A percentile compares a stretch with the other conserved stretches of the same genome.
These are phyloP conservation scores for Puntigrus tetrazona DNA, from an alignment of 2,113 vertebrate genomes.

Conservation along the genomic window DNA sequence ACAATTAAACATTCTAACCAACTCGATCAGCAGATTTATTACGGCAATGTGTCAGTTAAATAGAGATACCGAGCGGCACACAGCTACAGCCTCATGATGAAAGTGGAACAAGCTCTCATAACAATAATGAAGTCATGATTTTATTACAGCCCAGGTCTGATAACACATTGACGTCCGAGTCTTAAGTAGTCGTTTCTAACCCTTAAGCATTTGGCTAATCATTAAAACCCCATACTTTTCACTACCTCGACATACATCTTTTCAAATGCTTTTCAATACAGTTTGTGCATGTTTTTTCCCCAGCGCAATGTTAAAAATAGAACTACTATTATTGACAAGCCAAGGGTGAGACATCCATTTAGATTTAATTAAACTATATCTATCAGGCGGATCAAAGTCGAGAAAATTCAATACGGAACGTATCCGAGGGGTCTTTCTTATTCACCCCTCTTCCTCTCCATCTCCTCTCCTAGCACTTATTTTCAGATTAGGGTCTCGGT, in stretches of 20 bases:
- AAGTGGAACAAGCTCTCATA: slow-evolving; percentile 22
- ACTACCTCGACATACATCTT: neutral
- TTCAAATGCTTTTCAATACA: slow-evolving; percentile 20
- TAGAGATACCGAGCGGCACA: neutral
- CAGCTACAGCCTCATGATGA: neutral
- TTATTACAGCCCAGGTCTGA: slow-evolving; percentile 3
- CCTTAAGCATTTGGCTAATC: slow-evolving; percentile 8
- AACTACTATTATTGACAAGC: slow-evolving; percentile 60
- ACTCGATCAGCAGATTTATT: neutral
- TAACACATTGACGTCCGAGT: neutral
- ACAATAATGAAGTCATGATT: slow-evolving; percentile 1
- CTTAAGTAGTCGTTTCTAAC: slow-evolving; percentile 4
- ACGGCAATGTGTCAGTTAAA: neutral
- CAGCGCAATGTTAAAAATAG: slow-evolving; percentile 51
- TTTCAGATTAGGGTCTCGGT: slow-evolving; percentile 24
- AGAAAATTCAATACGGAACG: slow-evolving; percentile 48
- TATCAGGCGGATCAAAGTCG: slow-evolving; percentile 59
- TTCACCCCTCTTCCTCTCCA: slow-evolving; percentile 16
- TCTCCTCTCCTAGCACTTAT: neutral
- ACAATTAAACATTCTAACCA: neutral
- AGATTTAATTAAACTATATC: slow-evolving; percentile 70
- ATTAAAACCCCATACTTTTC: slow-evolving; percentile 2
- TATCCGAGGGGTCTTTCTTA: slow-evolving; percentile 41
- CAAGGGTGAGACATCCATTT: slow-evolving; percentile 64
- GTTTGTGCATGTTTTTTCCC: neutral